Percentiles rank a stretch among this genome's conserved stretches.
Evolutionary conservation across 2,888 invertebrate genomes (phyloP).

Genomic region (Mimas tiliae): DNA sequence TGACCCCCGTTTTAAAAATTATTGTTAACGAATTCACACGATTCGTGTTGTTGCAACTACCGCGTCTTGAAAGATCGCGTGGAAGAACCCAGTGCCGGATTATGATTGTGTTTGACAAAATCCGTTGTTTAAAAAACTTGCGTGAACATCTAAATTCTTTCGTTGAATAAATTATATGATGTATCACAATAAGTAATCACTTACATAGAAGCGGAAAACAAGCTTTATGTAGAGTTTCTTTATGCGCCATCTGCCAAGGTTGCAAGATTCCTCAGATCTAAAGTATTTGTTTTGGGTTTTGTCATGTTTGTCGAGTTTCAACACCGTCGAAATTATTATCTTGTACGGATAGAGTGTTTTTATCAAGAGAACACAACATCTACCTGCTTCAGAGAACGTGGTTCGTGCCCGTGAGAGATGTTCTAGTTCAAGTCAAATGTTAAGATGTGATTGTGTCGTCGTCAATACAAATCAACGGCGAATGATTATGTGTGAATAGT

Average conservation of each 20-base stretch:
- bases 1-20: constrained; percentile 82
- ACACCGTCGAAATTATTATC: constrained; percentile 77
- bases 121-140: not conserved
- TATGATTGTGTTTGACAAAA: constrained; percentile 1
- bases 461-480: constrained; percentile 20
- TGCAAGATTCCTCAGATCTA: constrained; percentile 64
- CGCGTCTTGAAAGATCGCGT: constrained; percentile 62
- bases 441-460: constrained; percentile 24
- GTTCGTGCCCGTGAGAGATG: constrained; percentile 57
- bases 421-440: constrained; percentile 36
- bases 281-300: constrained; percentile 75
- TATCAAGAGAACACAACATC: constrained; percentile 68
- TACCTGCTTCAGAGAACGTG: constrained; percentile 59
- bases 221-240: constrained; percentile 46
- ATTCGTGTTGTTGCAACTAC: constrained; percentile 64
- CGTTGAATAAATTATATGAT: constrained; percentile 15
- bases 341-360: constrained; percentile 66
- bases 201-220: constrained; percentile 49
- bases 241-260: constrained; percentile 69
- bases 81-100: not conserved
- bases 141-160: constrained; percentile 4
- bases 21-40: constrained; percentile 84
- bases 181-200: constrained; percentile 35
- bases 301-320: constrained; percentile 75
- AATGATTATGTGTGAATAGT: constrained; percentile 51